Conservation (phyloP, 1,140 invertebrate genomes). For the Drosophila mojavensis region DNA sequence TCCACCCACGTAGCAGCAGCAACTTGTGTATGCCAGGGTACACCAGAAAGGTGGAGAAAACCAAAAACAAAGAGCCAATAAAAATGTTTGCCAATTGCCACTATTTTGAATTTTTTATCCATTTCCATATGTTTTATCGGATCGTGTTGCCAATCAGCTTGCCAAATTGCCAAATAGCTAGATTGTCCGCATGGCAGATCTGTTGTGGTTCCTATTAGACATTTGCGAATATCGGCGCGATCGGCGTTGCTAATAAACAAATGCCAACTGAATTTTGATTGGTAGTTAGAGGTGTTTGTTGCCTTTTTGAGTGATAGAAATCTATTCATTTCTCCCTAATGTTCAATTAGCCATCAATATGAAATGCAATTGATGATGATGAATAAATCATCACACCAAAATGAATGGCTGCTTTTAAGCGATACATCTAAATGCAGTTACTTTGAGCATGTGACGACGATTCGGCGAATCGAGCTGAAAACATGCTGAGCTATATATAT, state of each 20-base stretch:
- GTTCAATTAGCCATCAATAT: too few species aligned
- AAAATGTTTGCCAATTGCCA: neutral
- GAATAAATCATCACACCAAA: too few species aligned
- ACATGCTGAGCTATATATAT: too few species aligned
- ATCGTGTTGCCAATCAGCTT: too few species aligned
- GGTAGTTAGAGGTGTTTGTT: conserved; percentile 6
- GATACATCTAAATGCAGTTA: too few species aligned
- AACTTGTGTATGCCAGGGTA: neutral
- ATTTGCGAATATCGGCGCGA: conserved; percentile 36
- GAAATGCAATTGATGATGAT: too few species aligned
- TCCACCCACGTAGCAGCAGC: neutral
- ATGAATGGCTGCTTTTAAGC: too few species aligned
- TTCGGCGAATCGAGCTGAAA: too few species aligned
- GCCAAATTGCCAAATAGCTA: too few species aligned
- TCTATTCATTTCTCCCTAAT: too few species aligned
- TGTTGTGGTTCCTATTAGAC: neutral
- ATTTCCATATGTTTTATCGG: conserved; percentile 9
- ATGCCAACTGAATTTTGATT: conserved; percentile 37
- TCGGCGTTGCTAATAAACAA: conserved; percentile 13
- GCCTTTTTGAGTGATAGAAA: neutral
- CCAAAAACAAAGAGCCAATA: neutral
- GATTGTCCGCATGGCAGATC: neutral
- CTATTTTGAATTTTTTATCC: neutral
- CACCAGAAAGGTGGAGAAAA: neutral
- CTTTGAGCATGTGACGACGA: too few species aligned